phyloP scores from a whole-genome alignment of 2,113 vertebrate genomes.

The Colius striatus region DNA sequence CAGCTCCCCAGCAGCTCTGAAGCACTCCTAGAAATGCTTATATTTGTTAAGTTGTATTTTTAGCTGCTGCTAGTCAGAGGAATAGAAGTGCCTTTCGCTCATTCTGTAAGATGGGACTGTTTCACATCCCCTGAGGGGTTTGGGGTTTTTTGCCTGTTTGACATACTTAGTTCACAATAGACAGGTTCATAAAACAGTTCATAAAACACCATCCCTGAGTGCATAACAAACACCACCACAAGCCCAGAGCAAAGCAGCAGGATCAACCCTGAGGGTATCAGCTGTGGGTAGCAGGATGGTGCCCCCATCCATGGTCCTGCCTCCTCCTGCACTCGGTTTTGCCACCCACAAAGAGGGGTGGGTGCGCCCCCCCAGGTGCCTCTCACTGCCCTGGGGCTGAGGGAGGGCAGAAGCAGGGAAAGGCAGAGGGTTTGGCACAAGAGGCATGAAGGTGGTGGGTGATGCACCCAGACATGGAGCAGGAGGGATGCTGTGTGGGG shows the following conservation, averaged over 20 bases:
- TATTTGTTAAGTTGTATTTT: slow-evolving; percentile 46
- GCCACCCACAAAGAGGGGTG: rapidly evolving
- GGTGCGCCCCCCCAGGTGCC: background rate
- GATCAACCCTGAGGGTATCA: background rate
- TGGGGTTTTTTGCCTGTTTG: background rate
- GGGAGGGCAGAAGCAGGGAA: background rate
- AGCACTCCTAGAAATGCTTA: slow-evolving; percentile 24
- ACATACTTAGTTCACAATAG: background rate
- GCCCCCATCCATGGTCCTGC: background rate
- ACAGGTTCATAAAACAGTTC: background rate
- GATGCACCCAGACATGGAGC: rapidly evolving
- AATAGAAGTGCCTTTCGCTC: slow-evolving; percentile 12
- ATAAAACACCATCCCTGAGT: background rate
- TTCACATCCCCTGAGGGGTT: background rate
- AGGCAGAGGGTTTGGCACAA: background rate
- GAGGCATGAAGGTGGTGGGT: background rate
- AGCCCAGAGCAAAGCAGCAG: background rate
- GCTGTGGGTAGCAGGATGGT: rapidly evolving
- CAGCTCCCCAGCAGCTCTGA: background rate
- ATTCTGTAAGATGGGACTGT: background rate
- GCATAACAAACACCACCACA: background rate
- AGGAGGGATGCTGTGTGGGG: background rate
- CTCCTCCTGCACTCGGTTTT: background rate
- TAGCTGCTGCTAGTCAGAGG: slow-evolving; percentile 1
- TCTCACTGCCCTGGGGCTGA: rapidly evolving